These are phyloP conservation scores for Conomelus anceps DNA, from an alignment of 2,888 invertebrate genomes.

Conservation along the genomic window DNA sequence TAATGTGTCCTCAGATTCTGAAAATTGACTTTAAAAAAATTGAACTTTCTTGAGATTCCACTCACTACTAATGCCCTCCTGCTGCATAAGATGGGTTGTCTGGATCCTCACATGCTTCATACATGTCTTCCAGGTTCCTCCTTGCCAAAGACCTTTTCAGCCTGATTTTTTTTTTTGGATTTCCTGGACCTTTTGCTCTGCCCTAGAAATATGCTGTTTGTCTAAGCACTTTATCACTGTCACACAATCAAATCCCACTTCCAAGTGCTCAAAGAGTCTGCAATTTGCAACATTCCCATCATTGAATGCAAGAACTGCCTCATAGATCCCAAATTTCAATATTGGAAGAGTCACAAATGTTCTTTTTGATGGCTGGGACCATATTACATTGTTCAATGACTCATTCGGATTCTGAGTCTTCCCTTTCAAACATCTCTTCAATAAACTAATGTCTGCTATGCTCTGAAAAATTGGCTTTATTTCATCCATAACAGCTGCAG, in stretches of 20 bases:
- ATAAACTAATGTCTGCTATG: neutral
- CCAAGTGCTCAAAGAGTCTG: neutral
- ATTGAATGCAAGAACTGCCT: neutral
- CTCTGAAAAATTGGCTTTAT: neutral
- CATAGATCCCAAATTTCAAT: neutral
- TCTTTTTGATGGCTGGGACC: neutral
- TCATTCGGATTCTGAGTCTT: too few relatives aligned
- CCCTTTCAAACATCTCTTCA: neutral
- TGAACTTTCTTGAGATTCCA: too few relatives aligned
- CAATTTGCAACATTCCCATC: neutral
- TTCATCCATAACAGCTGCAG: neutral
- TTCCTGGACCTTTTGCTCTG: neutral
- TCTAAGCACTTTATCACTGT: neutral
- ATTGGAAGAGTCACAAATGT: neutral
- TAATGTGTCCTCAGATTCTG: too few relatives aligned
- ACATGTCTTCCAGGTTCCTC: slow-evolving; percentile 1
- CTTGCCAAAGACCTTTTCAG: neutral
- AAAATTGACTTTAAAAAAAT: too few relatives aligned
- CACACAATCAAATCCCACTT: neutral
- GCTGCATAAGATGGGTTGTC: slow-evolving; percentile 3
- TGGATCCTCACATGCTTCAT: neutral
- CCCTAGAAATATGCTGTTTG: neutral
- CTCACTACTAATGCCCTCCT: neutral
- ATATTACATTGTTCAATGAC: neutral
- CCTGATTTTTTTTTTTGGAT: neutral